A percentile compares a stretch with the other conserved stretches of the same genome.
phyloP scores from a whole-genome alignment of 2,797 vertebrate species.

The Notamacropus eugenii region DNA sequence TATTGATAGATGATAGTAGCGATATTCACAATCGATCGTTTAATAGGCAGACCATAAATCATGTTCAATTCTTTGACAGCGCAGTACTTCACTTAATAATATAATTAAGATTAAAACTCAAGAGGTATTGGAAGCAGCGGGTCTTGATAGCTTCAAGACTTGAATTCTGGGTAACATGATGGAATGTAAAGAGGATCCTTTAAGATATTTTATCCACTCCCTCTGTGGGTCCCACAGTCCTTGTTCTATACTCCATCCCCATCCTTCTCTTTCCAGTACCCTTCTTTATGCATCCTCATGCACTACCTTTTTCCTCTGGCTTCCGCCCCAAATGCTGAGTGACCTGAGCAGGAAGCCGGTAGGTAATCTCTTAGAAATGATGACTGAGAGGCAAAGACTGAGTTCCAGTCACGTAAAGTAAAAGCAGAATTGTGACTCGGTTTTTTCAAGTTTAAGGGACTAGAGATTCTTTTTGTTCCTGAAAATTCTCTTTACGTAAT shows the following conservation, averaged over 20 bases:
- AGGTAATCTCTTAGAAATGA: neutral
- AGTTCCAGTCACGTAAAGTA: neutral
- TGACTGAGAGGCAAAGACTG: neutral
- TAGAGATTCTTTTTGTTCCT: neutral
- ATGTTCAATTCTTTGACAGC: constrained; percentile 73
- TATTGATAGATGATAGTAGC: constrained; percentile 79
- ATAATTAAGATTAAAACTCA: constrained; percentile 86
- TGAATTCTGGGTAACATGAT: constrained; percentile 48
- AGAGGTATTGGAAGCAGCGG: constrained; percentile 74
- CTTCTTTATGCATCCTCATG: accelerated
- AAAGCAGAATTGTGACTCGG: neutral
- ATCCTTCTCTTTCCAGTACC: neutral
- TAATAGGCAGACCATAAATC: constrained; percentile 77
- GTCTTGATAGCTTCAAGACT: constrained; percentile 63
- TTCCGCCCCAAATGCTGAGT: neutral
- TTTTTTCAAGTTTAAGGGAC: neutral
- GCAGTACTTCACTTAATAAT: constrained; percentile 83
- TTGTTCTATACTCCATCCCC: neutral
- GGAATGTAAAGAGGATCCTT: constrained; percentile 34
- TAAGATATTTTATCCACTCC: neutral
- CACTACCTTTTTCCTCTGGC: neutral
- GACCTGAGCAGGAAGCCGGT: neutral
- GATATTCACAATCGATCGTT: constrained; percentile 80
- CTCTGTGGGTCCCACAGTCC: neutral
- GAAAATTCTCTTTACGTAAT: neutral